Conservation (phyloP, 2,797 vertebrate species). For the Podargus strigoides region DNA sequence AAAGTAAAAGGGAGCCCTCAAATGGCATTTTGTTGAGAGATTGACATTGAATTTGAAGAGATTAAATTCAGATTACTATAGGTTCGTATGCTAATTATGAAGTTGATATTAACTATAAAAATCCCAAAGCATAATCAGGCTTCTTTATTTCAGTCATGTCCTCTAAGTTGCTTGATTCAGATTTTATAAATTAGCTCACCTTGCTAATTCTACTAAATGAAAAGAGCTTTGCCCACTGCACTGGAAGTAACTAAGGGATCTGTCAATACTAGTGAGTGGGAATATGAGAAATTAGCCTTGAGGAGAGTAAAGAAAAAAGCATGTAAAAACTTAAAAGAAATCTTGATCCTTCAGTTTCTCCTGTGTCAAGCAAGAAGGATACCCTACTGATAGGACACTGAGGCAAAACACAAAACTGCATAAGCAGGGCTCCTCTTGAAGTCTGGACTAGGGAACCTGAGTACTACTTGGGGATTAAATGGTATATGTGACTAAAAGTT, state of each 20-base stretch:
- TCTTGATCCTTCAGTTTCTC: not conserved
- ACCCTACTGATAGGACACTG: not conserved
- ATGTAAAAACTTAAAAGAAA: not conserved
- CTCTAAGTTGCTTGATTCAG: not conserved
- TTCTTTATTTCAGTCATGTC: not conserved
- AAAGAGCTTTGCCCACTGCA: not conserved
- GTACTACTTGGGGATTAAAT: not conserved
- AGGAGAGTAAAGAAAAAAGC: not conserved
- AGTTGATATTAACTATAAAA: constrained; percentile 11
- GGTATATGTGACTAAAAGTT: not conserved
- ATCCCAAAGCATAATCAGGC: not conserved
- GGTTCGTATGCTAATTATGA: not conserved
- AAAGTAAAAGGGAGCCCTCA: not conserved
- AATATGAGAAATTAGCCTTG: not conserved
- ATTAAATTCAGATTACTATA: constrained; percentile 23
- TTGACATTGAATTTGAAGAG: not conserved
- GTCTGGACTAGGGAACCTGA: not conserved
- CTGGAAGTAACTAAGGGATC: not conserved
- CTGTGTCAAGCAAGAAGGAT: not conserved
- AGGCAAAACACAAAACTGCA: not conserved
- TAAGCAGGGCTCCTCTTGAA: not conserved
- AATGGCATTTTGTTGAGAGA: not conserved
- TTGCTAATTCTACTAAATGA: not conserved
- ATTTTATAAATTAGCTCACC: constrained; percentile 1
- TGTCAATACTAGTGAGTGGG: not conserved